Conservation (phyloP, 2,113 vertebrate genomes). For the Laticauda colubrina region DNA sequence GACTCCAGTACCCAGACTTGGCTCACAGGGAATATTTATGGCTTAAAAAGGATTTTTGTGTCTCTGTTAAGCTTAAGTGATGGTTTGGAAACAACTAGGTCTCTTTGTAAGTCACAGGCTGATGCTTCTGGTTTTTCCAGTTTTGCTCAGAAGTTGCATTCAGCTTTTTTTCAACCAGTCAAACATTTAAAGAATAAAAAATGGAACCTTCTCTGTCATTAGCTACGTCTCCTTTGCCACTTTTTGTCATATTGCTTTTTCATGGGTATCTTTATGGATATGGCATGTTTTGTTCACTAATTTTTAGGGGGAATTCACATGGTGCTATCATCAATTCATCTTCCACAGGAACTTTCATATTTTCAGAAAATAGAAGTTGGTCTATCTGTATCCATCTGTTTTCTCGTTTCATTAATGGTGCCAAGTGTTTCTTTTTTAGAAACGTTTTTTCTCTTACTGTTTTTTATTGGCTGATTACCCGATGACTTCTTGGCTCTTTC, state of each 20-base stretch:
- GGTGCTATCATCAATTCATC: not conserved
- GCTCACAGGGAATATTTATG: not conserved
- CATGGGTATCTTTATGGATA: not conserved
- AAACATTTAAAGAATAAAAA: not conserved
- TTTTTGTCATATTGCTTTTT: not conserved
- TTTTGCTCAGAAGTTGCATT: not conserved
- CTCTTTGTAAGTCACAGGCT: not conserved
- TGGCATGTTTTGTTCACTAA: not conserved
- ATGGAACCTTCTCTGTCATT: not conserved
- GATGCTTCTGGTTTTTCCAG: slow-evolving; percentile 22
- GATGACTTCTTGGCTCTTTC: not conserved
- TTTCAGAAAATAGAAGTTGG: not conserved
- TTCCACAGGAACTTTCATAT: not conserved
- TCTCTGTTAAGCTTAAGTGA: not conserved
- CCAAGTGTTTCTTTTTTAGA: not conserved
- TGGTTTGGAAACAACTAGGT: not conserved
- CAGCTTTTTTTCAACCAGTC: not conserved
- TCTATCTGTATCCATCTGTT: not conserved
- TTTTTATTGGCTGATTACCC: not conserved
- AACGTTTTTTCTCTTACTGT: not conserved
- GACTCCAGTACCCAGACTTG: not conserved
- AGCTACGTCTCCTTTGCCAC: not conserved
- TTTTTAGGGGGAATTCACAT: not conserved
- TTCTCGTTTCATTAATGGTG: not conserved
- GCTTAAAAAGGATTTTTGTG: not conserved